Base-by-base conservation (phyloP, 2,113 vertebrate genomes). In the Gavia stellata region DNA sequence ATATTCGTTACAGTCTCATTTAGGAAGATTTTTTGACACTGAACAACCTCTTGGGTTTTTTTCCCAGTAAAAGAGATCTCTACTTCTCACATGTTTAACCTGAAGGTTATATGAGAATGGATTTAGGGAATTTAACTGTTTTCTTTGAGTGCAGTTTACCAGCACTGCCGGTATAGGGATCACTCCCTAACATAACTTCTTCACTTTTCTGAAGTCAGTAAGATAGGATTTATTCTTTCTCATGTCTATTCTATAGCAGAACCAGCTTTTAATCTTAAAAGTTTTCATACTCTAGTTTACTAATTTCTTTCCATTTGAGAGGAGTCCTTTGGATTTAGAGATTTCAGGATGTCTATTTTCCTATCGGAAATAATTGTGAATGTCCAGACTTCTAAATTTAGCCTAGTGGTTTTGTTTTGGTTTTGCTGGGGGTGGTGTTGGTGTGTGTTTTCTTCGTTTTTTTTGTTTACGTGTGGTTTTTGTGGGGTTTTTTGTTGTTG, bases 401-500 rank as follows among this genome's bases (percentile, higher is more conserved):
- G 20, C 14, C 33, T 10, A 23, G 7, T 72, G 11, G 0, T 65
- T 89, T 66, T 75, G 7, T 7, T 90, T 86, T 36, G 15, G 19
- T 6, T 81, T 92, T 73, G 4, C 18, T 62, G 23, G 4, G 6
- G 1, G 3, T 74, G 18, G 12, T 62, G 18, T 15, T 61, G 33
- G 6, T 58, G 8, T 40, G 7, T 49, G 16, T 44, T 63, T 53
- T 49, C 38, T 24, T 29, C 26, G 12, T 2, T 0, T 17, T 61
- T 34, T n/a, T 29, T 24, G 10, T 42, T 29, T 50, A 4, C 8
- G 10, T 4, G 17, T 16, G 17, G 4, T 15, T 33, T 8, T n/a
- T 20, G 15, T 24, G n/a, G 1, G 0, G 12, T 14, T 38, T 17
- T 25, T 40, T 47, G 3, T 10, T n/a, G n/a, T n/a, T 24, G 7